Evolutionary conservation across 2,113 vertebrate genomes (phyloP).

Genomic region (Mesocricetus auratus): DNA sequence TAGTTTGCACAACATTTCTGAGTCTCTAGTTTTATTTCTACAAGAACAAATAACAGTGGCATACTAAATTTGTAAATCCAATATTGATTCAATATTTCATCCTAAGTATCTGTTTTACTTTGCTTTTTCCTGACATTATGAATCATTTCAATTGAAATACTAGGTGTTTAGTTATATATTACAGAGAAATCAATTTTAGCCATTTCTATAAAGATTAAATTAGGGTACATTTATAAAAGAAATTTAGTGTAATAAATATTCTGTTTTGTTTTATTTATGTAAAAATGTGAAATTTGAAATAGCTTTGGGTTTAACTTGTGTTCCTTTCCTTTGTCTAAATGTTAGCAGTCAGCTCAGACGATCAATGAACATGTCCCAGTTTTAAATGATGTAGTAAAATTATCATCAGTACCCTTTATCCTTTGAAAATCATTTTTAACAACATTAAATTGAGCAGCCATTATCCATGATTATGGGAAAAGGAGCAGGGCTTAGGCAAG

Average conservation of each 20-base stretch:
- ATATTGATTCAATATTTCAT: not conserved
- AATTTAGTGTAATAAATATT: not conserved
- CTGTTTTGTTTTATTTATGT: not conserved
- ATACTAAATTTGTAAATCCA: not conserved
- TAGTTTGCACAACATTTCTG: not conserved
- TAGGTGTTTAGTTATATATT: not conserved
- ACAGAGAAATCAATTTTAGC: not conserved
- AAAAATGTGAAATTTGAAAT: not conserved
- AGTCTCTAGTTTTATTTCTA: not conserved
- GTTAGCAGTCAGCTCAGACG: not conserved
- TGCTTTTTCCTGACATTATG: not conserved
- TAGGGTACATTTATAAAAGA: not conserved
- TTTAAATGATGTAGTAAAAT: not conserved
- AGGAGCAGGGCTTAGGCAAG: not conserved
- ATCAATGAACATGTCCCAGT: not conserved
- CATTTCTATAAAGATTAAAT: not conserved
- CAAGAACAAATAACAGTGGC: not conserved
- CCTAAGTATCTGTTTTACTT: not conserved
- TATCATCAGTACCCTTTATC: not conserved
- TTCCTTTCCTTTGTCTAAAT: not conserved
- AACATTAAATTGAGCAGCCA: not conserved
- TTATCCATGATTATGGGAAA: not conserved
- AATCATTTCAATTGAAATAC: slow-evolving; percentile 12
- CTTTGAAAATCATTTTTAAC: slow-evolving; percentile 27
- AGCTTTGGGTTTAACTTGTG: not conserved